Base-by-base conservation (phyloP, 2,888 invertebrate species). In the Tinea trinotella region DNA sequence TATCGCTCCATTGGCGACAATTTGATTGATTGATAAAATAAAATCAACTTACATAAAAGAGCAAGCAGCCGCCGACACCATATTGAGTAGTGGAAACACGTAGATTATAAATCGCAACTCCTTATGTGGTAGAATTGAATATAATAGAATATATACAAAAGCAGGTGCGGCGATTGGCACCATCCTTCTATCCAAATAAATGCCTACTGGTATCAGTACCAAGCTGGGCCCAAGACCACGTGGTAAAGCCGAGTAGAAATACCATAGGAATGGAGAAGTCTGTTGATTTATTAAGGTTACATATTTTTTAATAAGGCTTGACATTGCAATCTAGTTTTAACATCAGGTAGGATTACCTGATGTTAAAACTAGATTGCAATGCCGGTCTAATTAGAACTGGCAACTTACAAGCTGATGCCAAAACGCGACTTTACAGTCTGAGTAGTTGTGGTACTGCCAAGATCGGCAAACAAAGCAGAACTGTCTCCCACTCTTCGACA, bases 91-190 rank as follows among this genome's bases (percentile, higher is more conserved):
- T 10, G 99, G 99, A 72, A 98, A 93, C n/a, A 94, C 92, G 71
- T 99, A 99, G 62, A 99, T 95, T 61, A 99, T 96, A 77, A 99
- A 99, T 53, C 99, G 88, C 34, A 99, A 87, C 79, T 99, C 99
- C 74, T 99, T 99, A 73, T 99, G 99, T 0, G 99, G 99, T 59
- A 99, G 81, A 69, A 98, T 89, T 7, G 99, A 99, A 75, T 95
- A 99, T n/a, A 97, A 72, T 19, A 93, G 69, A 55, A 99, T 92
- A 81, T 97, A 99, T 30, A 89, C 74, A 54, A 95, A 61, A 1
- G 92, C 91, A 15, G 95, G 93, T 10, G 92, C 76, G 3, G 90
- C 87, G 50, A 95, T 74, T 52, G 90, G 88, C 52, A 93, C 81
- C 50, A 92, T 87, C 60, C 96, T 88, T 54, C 88, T 81, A 68